Percentiles rank a stretch among this genome's conserved stretches.
These are phyloP conservation scores for Scelioninae gen. 2 DNA, from an alignment of 2,888 invertebrate genomes.

Conservation along the genomic window DNA sequence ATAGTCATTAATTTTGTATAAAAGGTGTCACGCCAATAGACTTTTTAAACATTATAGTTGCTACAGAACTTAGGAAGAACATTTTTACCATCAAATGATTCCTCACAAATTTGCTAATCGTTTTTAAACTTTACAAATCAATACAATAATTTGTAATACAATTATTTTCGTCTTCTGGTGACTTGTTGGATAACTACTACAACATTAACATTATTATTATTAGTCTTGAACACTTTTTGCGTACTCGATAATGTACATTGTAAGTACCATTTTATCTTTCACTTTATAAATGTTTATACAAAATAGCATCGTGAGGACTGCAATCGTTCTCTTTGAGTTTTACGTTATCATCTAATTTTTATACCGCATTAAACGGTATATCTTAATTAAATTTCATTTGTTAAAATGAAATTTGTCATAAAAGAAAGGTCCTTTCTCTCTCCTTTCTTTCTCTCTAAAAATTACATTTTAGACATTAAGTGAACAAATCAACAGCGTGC, in stretches of 20 bases:
- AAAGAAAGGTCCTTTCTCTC: neutral
- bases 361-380: neutral
- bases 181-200: neutral
- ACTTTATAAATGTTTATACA: slow-evolving; percentile 16
- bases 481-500: neutral
- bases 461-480: neutral
- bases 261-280: neutral
- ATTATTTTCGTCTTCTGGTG: neutral
- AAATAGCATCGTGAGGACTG: slow-evolving; percentile 13
- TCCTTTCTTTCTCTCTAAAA: neutral
- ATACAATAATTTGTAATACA: slow-evolving; percentile 5
- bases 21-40: too few relatives aligned
- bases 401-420: neutral
- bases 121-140: neutral
- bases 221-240: slow-evolving; percentile 15
- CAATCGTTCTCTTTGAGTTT: neutral
- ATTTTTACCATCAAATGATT: too few relatives aligned
- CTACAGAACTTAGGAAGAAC: neutral
- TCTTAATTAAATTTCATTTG: neutral
- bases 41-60: too few relatives aligned
- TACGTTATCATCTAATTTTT: neutral
- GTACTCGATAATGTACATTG: slow-evolving; percentile 1
- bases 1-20: neutral
- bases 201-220: neutral
- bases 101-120: neutral